Percentiles rank a stretch among this genome's conserved stretches.
Evolutionary conservation across 2,888 invertebrate species (phyloP).

Genomic region (Scotopteryx bipunctaria): DNA sequence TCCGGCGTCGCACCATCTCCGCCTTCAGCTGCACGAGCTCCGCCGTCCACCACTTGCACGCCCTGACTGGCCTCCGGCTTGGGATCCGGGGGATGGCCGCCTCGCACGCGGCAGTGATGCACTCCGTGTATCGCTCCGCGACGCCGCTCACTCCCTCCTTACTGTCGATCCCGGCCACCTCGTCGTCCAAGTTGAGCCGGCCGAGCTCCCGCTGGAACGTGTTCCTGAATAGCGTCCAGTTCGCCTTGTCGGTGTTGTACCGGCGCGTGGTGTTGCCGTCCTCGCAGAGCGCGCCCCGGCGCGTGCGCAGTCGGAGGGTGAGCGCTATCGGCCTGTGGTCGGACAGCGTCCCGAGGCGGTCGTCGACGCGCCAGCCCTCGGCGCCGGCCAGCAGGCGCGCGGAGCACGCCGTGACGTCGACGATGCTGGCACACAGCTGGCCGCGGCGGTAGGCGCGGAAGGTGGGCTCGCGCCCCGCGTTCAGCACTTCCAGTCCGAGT

Average conservation of each 20-base stretch:
- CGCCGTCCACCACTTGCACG: background rate
- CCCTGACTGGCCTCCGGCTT: background rate
- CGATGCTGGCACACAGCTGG: background rate
- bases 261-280: background rate
- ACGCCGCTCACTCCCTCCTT: background rate
- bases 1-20: background rate
- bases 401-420: slow-evolving; percentile 17
- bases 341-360: background rate
- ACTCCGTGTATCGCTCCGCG: background rate
- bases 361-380: background rate
- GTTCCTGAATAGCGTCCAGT: background rate
- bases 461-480: background rate
- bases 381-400: background rate
- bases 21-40: background rate
- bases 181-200: background rate
- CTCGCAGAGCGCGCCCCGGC: no score
- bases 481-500: slow-evolving; percentile 1
- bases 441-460: background rate
- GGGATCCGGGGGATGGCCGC: background rate
- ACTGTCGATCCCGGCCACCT: background rate
- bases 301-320: background rate
- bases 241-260: background rate
- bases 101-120: background rate
- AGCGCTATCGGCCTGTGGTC: background rate
- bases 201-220: background rate